Conservation (phyloP, 1,140 invertebrate species). For the Cyrtorhinus lividipennis region DNA sequence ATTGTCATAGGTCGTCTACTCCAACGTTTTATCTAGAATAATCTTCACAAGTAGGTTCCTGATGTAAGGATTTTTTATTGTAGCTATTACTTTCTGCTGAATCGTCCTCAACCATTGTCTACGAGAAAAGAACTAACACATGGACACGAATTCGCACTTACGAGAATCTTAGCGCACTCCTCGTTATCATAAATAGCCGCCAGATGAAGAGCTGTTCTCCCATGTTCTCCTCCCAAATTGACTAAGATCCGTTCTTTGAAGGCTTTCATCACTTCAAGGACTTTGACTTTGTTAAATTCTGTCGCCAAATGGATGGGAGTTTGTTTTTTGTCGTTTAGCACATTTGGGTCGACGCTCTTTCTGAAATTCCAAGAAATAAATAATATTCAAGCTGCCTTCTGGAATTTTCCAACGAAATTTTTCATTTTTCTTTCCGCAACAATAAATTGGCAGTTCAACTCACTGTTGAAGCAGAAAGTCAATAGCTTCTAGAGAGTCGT, state of each 20-base stretch:
- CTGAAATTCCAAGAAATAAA: not conserved
- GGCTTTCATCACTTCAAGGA: constrained; percentile 48
- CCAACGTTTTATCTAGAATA: no score
- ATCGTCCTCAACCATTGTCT: no score
- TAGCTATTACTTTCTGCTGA: no score
- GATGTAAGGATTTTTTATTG: no score
- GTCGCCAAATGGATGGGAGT: constrained; percentile 63
- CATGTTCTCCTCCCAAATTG: constrained; percentile 59
- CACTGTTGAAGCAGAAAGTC: constrained; percentile 56
- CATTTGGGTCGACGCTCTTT: constrained; percentile 50
- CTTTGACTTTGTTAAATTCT: constrained; percentile 52
- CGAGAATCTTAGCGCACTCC: constrained; percentile 59
- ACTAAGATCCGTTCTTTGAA: constrained; percentile 50
- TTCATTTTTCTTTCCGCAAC: no score
- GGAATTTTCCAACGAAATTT: no score
- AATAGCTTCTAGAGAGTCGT: constrained; percentile 50
- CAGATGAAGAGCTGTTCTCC: constrained; percentile 60
- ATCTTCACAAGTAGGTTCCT: no score
- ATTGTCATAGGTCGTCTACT: no score
- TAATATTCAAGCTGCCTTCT: not conserved
- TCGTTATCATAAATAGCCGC: constrained; percentile 69
- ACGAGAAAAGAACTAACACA: no score
- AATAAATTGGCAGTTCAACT: no score
- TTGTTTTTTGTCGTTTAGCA: constrained; percentile 60
- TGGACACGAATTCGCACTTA: no score